Conservation (phyloP, 2,888 invertebrate genomes). For the Zootermopsis nevadensis region DNA sequence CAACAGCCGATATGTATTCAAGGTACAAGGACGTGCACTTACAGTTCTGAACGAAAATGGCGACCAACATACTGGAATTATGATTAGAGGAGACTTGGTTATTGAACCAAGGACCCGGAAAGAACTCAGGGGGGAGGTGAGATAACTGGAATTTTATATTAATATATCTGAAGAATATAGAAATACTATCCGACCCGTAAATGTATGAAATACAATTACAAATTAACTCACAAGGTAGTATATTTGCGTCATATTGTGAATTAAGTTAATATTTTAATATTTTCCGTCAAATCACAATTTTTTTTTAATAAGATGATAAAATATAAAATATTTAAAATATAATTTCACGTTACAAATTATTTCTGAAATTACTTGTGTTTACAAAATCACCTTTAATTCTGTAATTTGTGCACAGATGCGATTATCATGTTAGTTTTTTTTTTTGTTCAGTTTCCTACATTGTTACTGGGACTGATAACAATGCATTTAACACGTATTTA, state of each 20-base stretch:
- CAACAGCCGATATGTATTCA: conserved; percentile 55
- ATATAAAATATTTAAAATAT: not conserved
- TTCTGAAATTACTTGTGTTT: not conserved
- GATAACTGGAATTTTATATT: not conserved
- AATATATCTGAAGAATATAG: not conserved
- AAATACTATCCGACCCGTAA: not conserved
- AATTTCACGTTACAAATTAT: not conserved
- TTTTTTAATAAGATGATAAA: too few species aligned
- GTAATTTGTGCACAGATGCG: not conserved
- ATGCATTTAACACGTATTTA: not conserved
- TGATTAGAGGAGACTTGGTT: conserved; percentile 68
- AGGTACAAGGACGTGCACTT: conserved; percentile 67
- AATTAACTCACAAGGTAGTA: too few species aligned
- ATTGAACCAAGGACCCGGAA: not conserved
- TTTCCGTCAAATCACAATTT: too few species aligned
- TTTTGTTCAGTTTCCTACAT: not conserved
- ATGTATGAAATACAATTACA: not conserved
- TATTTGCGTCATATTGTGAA: too few species aligned
- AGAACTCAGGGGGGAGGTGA: not conserved
- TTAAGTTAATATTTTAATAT: too few species aligned
- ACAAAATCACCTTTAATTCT: not conserved
- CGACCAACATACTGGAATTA: conserved; percentile 68
- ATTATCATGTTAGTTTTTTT: not conserved
- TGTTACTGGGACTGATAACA: not conserved
- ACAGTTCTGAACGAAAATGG: conserved; percentile 69